Base-by-base conservation (phyloP, 2,888 invertebrate species). In the Amblyjoppa proteus region DNA sequence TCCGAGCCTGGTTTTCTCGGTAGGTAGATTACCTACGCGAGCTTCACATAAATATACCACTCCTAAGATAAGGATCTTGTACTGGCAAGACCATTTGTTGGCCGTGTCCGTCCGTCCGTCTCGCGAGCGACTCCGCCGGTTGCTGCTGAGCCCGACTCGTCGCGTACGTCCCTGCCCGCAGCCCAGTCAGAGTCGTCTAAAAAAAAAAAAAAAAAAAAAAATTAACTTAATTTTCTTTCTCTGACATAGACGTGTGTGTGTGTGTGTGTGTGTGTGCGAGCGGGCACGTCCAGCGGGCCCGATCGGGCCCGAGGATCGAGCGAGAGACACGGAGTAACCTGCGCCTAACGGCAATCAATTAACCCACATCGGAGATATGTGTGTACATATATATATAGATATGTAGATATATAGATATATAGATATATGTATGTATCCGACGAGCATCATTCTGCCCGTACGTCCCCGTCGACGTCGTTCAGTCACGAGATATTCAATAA, bases 21-120 rank as follows among this genome's bases (percentile, higher is more conserved):
- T 89, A 89, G 91, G 88, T 92, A 90, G 90, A 92, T 92, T 92
- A 93, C 91, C 90, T 90, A 90, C 89, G 88, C 87, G 88, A 90
- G 90, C 89, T 87, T 89, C 92, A 91, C 91, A 93, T 92, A 92
- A 93, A 93, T 93, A 92, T 91, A 91, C 91, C 91, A 91, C 90
- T 89, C 87, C 88, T 88, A 88, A 91, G 93, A 93, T 93, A 92
- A 90, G 88, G 88, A 93, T 93, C 93, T 91, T 88, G 84, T 87
- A 88, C 89, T 88, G 89, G 90, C 91, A 91, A 91, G 92, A 91
- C 91, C 92, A 93, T 93, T 93, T 93, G 93, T 93, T 92, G 85
- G 92, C 89, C 81, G 87, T 88, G 91, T 90, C 91, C 89, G 91
- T 91, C 88, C 91, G 89, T 90, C 90, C 87, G 89, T 87, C 87